Conservation (phyloP, 2,113 vertebrate genomes). For the Ranitomeya variabilis region DNA sequence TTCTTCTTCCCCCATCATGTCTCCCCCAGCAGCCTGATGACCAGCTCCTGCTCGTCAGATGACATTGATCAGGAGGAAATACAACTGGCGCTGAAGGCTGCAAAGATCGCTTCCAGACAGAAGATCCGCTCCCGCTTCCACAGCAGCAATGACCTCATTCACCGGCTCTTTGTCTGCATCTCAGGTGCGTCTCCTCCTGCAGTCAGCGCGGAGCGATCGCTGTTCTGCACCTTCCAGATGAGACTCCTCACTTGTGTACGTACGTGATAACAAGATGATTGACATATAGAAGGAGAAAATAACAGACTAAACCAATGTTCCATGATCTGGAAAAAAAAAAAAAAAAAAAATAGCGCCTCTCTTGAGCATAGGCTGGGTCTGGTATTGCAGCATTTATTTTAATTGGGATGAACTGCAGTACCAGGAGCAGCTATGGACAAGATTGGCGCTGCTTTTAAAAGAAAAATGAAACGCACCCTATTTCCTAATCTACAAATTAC, state of each 20-base stretch:
- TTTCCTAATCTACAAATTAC: no score
- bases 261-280: neutral
- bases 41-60: conserved; percentile 80
- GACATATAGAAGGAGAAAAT: no score
- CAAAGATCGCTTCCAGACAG: conserved; percentile 81
- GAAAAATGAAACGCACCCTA: no score
- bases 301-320: no score
- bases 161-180: conserved; percentile 97
- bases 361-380: no score
- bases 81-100: conserved; percentile 77
- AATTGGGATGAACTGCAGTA: no score
- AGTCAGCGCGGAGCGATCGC: neutral
- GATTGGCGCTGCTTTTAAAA: no score
- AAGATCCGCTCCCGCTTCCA: conserved; percentile 94
- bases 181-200: conserved; percentile 77
- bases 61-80: conserved; percentile 77
- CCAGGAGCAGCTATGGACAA: no score
- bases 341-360: no score
- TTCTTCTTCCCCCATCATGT: conserved; percentile 12
- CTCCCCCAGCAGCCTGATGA: conserved; percentile 72
- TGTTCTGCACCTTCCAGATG: neutral
- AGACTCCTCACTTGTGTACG: neutral
- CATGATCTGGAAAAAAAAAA: no score
- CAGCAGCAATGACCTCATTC: conserved; percentile 94
- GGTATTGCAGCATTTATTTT: no score